Percentiles rank a stretch among this genome's conserved stretches.
Evolutionary conservation across 2,797 vertebrate genomes (phyloP).

Genomic region (Platyrinchus mystaceus): DNA sequence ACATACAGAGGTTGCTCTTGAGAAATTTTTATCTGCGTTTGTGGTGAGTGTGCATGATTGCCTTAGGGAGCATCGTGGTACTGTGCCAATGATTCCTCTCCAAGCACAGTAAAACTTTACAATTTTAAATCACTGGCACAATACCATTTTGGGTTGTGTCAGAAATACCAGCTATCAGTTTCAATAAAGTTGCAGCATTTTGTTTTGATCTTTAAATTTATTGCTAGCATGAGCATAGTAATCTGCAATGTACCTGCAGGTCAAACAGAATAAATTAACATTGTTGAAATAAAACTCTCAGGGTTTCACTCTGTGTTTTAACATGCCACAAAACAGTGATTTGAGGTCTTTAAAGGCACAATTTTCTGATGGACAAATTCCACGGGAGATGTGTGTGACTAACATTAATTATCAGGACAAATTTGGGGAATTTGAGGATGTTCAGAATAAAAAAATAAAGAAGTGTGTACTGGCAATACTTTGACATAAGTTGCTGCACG

Average conservation of each 20-base stretch:
- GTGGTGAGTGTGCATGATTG: conserved; percentile 24
- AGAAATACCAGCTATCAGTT: conserved; percentile 29
- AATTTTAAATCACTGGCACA: conserved; percentile 15
- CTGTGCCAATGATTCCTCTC: conserved; percentile 13
- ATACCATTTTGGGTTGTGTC: conserved; percentile 15
- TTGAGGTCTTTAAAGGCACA: not conserved
- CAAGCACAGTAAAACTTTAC: conserved; percentile 26
- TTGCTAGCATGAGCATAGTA: not conserved
- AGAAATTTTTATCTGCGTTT: conserved; percentile 36
- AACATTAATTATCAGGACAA: not conserved
- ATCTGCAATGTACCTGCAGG: conserved; percentile 2
- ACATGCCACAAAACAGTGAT: not conserved
- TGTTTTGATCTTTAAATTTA: conserved; percentile 47
- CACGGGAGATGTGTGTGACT: not conserved
- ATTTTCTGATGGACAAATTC: not conserved
- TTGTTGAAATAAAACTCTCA: not conserved
- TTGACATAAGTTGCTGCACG: not conserved
- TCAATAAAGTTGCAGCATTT: conserved; percentile 15
- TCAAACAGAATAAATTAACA: conserved; percentile 7
- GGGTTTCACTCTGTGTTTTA: not conserved
- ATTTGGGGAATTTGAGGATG: not conserved
- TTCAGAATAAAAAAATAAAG: not conserved
- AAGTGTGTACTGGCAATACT: not conserved
- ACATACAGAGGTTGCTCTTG: not conserved
- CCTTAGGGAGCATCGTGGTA: not conserved